These are phyloP conservation scores for Myripristis jacobus DNA, from an alignment of 2,797 vertebrate species.

Conservation along the genomic window DNA sequence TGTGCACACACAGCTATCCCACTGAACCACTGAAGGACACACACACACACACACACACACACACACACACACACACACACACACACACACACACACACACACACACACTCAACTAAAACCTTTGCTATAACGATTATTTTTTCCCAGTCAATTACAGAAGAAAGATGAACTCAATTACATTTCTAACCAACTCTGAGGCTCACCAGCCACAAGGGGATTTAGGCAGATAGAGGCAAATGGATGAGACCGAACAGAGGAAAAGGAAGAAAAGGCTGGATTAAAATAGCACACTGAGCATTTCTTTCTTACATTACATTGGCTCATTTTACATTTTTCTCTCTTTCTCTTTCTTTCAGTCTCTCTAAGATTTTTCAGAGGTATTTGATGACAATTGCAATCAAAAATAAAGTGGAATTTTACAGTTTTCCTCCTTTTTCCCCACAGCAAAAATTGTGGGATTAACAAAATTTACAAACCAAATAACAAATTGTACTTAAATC, in stretches of 20 bases:
- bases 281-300: constrained; percentile 1
- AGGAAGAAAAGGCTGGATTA: constrained; percentile 25
- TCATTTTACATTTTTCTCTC: neutral
- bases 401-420: too few species aligned
- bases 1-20: too few species aligned
- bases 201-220: constrained; percentile 39
- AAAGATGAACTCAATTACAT: constrained; percentile 66
- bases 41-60: constrained; percentile 34
- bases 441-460: too few species aligned
- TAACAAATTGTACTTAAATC: too few species aligned
- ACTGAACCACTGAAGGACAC: constrained; percentile 31
- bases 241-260: constrained; percentile 7
- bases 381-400: too few species aligned
- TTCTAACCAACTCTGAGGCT: constrained; percentile 58
- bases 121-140: constrained; percentile 61
- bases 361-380: too few species aligned
- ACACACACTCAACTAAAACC: constrained; percentile 37
- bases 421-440: constrained; percentile 3
- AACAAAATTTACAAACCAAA: too few species aligned
- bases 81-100: constrained; percentile 19
- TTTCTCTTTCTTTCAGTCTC: too few species aligned
- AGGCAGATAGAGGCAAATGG: constrained; percentile 24
- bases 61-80: neutral
- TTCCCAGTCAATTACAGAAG: constrained; percentile 68
- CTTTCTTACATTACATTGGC: neutral